phyloP scores from a whole-genome alignment of 2,797 vertebrate species.

The Pterois miles region DNA sequence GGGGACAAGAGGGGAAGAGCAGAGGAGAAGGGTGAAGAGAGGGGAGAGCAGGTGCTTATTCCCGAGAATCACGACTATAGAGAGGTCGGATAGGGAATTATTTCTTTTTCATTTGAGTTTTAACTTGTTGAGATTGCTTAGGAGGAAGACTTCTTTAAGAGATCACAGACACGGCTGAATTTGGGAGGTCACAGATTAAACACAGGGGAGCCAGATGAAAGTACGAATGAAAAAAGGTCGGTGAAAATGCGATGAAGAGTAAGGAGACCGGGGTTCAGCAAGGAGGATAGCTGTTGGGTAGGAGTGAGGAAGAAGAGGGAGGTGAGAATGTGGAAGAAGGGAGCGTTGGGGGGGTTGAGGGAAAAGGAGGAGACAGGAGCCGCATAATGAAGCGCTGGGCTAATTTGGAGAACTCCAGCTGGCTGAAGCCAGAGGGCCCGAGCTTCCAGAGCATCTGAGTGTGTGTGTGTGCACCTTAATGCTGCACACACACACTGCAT shows the following conservation, averaged over 20 bases:
- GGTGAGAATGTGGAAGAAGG: conserved; percentile 30
- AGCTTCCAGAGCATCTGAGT: conserved; percentile 84
- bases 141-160: not conserved
- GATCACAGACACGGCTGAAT: not conserved
- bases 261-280: conserved; percentile 55
- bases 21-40: conserved; percentile 33
- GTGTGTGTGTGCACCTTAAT: conserved; percentile 85
- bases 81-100: not conserved
- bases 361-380: conserved; percentile 61
- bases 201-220: not conserved
- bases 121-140: not conserved
- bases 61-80: not conserved
- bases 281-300: conserved; percentile 20
- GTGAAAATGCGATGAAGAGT: not conserved
- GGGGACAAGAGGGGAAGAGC: conserved; percentile 10
- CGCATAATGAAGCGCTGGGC: conserved; percentile 91
- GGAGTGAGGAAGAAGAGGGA: conserved; percentile 60
- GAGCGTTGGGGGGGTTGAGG: not conserved
- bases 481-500: conserved; percentile 61
- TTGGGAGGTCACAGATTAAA: not conserved
- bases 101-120: conserved; percentile 2
- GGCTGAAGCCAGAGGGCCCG: conserved; percentile 93
- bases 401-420: conserved; percentile 95
- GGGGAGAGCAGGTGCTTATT: conserved; percentile 46
- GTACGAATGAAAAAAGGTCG: not conserved